Base-by-base conservation (phyloP, 2,113 vertebrate genomes). In the Trichomycterus rosablanca region DNA sequence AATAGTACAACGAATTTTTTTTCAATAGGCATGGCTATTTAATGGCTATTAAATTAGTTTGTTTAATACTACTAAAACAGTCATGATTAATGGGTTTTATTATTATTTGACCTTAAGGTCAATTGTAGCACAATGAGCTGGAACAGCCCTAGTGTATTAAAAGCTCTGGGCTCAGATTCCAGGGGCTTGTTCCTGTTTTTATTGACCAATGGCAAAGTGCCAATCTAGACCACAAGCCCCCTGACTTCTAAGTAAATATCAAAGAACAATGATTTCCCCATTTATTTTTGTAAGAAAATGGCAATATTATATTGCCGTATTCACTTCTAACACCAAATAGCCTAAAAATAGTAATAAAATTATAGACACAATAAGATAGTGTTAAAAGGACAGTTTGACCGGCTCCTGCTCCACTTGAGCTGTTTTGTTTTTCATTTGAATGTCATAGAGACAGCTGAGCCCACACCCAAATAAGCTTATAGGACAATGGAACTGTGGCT, bases 381-480 rank as follows among this genome's bases (percentile, higher is more conserved):
- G 61, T 66, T 64, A 69, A 72, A 35, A 68, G 61, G 54, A 64
- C 58, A 42, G 34, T 15, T 12, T 50, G 58, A 54, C 24, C 39
- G 63, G 51, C 56, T 67, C 54, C 39, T 67, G 51, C 56, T 67
- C 54, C 24, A 24, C 59, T 51, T 37, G n/a, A 18, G 16, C 44
- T 56, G 23, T 59, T 71, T 43, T 56, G 32, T 68, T 6, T 28
- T 18, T 23, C 28, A 45, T 45, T 49, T 37, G 54, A 63, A 66
- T 53, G 46, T 48, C 30, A 32, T 24, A 40, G 51, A 62, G 48
- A 70, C 73, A 71, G 59, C 45, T 62, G 68, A 68, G 56, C 57
- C 50, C 66, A 71, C 46, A 53, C 46, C 51, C 57, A 66, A 62
- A 71, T 40, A 42, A 39, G 34, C 44, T 45, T 22, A 15, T 11